Evolutionary conservation across 2,888 invertebrate species (phyloP), one percentile per base, ranked within the genome.

Genomic region (Plagodis pulveraria): DNA sequence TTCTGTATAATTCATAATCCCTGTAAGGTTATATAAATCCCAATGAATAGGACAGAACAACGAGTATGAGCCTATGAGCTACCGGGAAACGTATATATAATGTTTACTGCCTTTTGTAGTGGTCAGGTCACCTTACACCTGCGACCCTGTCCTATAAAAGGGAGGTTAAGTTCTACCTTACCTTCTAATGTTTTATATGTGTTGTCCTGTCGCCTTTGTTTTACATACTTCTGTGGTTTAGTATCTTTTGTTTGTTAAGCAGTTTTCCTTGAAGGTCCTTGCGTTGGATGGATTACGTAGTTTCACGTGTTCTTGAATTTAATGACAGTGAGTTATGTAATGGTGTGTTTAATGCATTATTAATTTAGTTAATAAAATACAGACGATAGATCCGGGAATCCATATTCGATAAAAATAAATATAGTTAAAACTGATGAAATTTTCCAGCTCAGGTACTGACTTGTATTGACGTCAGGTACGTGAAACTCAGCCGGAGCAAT

Each of bases 181-280:
- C 57, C 52, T 58, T 48, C 48, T 48, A 52, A 56, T 43, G 43
- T 44, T 33, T n/a, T 36, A 12, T 8, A 32, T 51, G 43, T 11
- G 12, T 44, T 55, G 38, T 55, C 55, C 47, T 51, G 59, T 50
- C 38, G 38, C 50, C 46, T 12, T 49, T 12, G 41, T 56, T 38
- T 44, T 42, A 48, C 2, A 7, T 48, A 9, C 32, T 7, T 44
- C 11, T 22, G 49, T 40, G 9, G 5, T 6, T 43, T 9, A 22
- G 8, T 9, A 41, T 56, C 48, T 35, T 57, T 45, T 54, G 42
- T 35, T 8, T n/a, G 10, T 11, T 12, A 55, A 12, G 53, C 46
- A 35, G 57, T 62, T 62, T 51, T 62, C 62, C 61, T 62, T 58
- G 38, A 22, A 49, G 42, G 41, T 32, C 55, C 49, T 35, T 58